phyloP scores from a whole-genome alignment of 2,113 vertebrate species.

The Azemiops feae region DNA sequence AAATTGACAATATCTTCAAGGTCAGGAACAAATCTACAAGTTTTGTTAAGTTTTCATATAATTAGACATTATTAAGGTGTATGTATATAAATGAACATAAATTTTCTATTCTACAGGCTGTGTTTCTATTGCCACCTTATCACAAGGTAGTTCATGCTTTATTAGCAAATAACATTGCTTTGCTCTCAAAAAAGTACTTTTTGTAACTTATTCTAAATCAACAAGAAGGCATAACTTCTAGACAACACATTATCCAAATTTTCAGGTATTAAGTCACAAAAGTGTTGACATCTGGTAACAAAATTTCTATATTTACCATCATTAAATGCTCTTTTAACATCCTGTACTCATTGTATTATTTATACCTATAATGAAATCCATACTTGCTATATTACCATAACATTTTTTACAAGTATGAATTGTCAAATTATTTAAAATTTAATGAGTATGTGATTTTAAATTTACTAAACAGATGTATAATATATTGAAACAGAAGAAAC shows the following conservation, averaged over 20 bases:
- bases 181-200: background rate
- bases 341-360: background rate
- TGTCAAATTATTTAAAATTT: background rate
- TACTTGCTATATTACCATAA: background rate
- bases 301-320: background rate
- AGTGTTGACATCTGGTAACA: background rate
- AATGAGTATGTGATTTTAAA: background rate
- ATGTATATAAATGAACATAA: background rate
- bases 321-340: background rate
- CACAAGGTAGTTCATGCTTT: background rate
- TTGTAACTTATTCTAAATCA: background rate
- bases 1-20: slow-evolving; percentile 98
- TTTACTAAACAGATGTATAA: background rate
- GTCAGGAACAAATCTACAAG: slow-evolving; percentile 92
- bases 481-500: background rate
- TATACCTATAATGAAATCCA: background rate
- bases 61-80: background rate
- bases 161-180: background rate
- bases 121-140: background rate
- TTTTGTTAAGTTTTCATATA: slow-evolving; percentile 30
- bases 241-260: background rate
- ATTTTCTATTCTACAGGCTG: background rate
- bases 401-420: background rate
- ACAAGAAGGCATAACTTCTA: background rate
- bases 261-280: background rate